These are phyloP conservation scores for Cinclus cinclus DNA, from an alignment of 2,113 vertebrate species.

Conservation along the genomic window DNA sequence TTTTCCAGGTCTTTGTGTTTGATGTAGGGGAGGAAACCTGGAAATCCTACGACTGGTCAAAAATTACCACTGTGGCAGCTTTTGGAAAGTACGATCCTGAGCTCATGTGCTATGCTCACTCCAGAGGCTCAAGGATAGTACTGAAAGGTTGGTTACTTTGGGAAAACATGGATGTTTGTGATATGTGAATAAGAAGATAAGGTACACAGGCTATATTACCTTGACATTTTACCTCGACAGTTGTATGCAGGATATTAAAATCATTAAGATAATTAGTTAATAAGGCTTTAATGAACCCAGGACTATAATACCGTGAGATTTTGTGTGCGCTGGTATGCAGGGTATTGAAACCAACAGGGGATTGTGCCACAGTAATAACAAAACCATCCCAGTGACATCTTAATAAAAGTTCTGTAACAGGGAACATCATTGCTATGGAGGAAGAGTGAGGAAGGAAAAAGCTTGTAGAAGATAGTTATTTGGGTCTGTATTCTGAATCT, in stretches of 20 bases:
- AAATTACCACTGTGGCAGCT: constrained; percentile 87
- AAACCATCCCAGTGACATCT: not conserved
- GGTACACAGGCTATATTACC: accelerated
- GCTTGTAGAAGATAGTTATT: not conserved
- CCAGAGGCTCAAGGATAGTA: constrained; percentile 84
- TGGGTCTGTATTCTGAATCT: not conserved
- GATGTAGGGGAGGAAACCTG: constrained; percentile 85
- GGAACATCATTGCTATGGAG: not conserved
- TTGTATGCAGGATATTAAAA: not conserved
- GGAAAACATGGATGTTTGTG: not conserved
- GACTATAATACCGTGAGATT: not conserved
- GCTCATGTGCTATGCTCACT: constrained; percentile 91
- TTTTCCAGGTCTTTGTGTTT: constrained; percentile 88
- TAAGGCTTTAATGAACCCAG: not conserved
- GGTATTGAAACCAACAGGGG: not conserved
- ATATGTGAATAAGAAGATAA: accelerated
- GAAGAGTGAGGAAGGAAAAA: not conserved
- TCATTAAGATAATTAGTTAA: not conserved
- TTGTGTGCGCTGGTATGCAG: not conserved
- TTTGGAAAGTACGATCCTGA: constrained; percentile 90
- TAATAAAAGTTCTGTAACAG: not conserved
- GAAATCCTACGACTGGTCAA: constrained; percentile 91
- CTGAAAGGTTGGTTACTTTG: constrained; percentile 83
- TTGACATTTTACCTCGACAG: not conserved
- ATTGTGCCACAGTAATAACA: not conserved